Conservation (phyloP, 2,113 vertebrate genomes). For the Cephalopholis sonnerati region DNA sequence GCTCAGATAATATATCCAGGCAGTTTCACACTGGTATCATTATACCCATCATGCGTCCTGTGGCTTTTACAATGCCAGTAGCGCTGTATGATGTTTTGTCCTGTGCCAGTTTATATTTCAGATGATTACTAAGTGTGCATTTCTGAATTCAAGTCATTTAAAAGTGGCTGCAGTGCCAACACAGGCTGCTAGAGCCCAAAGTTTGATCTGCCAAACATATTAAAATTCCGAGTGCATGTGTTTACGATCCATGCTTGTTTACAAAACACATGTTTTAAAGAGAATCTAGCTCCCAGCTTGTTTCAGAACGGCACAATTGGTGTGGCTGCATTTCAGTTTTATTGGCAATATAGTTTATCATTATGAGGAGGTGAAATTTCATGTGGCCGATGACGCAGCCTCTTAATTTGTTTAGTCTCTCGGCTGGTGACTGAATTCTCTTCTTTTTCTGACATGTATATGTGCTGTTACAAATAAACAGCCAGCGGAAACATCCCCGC, state of each 20-base stretch:
- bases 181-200: conserved; percentile 10
- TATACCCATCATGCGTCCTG: background rate
- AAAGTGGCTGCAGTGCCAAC: conserved; percentile 13
- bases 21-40: conserved; percentile 23
- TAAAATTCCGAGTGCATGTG: conserved; percentile 31
- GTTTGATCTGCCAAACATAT: conserved; percentile 23
- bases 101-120: conserved; percentile 33
- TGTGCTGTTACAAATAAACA: conserved; percentile 71
- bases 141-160: conserved; percentile 34
- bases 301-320: conserved; percentile 9
- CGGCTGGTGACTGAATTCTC: background rate
- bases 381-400: conserved; percentile 1
- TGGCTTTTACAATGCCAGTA: conserved; percentile 16
- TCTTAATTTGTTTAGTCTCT: conserved; percentile 22
- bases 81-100: conserved; percentile 29
- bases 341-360: conserved; percentile 37
- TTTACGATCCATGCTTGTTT: conserved; percentile 41
- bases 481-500: conserved; percentile 96
- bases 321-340: conserved; percentile 34
- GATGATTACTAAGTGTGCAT: conserved; percentile 26
- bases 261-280: conserved; percentile 25
- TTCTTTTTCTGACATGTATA: conserved; percentile 3
- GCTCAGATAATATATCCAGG: conserved; percentile 28
- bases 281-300: background rate
- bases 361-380: conserved; percentile 25